Evolutionary conservation across 2,888 invertebrate species (phyloP).

Genomic region (Seladonia tumulorum): DNA sequence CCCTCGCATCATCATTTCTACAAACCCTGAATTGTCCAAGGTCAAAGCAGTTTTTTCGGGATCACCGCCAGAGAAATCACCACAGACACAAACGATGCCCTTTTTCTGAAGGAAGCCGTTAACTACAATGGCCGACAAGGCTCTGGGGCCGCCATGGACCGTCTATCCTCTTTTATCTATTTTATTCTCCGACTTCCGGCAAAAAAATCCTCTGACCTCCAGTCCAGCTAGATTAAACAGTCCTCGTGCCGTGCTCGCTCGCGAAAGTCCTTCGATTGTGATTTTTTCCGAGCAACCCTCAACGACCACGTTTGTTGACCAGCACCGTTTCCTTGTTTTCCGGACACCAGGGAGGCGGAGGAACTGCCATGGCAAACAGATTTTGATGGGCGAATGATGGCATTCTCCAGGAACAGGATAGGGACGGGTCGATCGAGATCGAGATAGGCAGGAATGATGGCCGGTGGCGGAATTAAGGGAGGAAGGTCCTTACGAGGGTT

Average conservation of each 20-base stretch:
- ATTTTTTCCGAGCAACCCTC: background rate
- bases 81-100: background rate
- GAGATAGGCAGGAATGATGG: background rate
- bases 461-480: background rate
- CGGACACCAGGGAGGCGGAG: background rate
- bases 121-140: background rate
- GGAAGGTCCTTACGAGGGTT: background rate
- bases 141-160: background rate
- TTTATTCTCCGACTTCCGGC: background rate
- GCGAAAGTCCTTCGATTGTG: background rate
- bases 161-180: conserved; percentile 3
- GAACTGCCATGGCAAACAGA: background rate
- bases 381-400: background rate
- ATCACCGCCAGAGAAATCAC: background rate
- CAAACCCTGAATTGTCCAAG: background rate
- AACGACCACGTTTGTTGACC: background rate
- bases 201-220: background rate
- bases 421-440: background rate
- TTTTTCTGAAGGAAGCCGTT: background rate
- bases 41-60: background rate
- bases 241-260: background rate
- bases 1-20: background rate
- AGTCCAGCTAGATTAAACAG: conserved; percentile 11
- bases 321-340: background rate
- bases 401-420: background rate